Base-by-base conservation (phyloP, 2,113 vertebrate genomes). In the Oreochromis tanganicae region DNA sequence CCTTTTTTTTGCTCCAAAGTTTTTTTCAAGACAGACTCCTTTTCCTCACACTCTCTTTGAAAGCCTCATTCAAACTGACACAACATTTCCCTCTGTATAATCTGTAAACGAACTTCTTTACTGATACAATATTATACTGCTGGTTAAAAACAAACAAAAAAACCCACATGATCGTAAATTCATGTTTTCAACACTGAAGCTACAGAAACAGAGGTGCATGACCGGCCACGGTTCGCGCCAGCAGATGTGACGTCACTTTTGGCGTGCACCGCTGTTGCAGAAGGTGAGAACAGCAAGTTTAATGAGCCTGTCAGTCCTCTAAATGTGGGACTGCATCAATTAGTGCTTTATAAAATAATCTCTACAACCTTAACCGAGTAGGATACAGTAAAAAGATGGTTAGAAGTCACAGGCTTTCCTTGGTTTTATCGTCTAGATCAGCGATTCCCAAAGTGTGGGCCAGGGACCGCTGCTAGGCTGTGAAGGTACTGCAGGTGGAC, bases 231-330 rank as follows among this genome's bases (percentile, higher is more conserved):
- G 21, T 48, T 73, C 1, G 5, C 9, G 4, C 41, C 14, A 48
- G 68, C 21, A 73, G 43, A 73, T 29, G 12, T 46, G 5, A 73
- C 1, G 9, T 29, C 68, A 48, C 41, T 4, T 73, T 73, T 73
- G 41, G 68, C 4, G 2, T 46, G 21, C 41, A 46, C 21, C 5
- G 7, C 68, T 27, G 14, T 46, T 73, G 21, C 13, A 46, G 21
- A 73, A 27, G 38, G 21, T 73, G 21, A 73, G 68, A 46, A 73
- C 9, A 73, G 68, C 41, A 73, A 73, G 41, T 27, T 73, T 73
- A 73, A 73, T 46, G 41, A 16, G 41, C 12, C 68, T 27, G 14
- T 17, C 68, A 50, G 24, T 50, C 27, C 43, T 50, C 43, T 50
- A 50, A 32, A 78, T 32, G 16, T 78, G 6, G 6, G 27, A 32